Evolutionary conservation across 2,888 invertebrate genomes (phyloP).

Genomic region (Sphaerophoria taeniata): DNA sequence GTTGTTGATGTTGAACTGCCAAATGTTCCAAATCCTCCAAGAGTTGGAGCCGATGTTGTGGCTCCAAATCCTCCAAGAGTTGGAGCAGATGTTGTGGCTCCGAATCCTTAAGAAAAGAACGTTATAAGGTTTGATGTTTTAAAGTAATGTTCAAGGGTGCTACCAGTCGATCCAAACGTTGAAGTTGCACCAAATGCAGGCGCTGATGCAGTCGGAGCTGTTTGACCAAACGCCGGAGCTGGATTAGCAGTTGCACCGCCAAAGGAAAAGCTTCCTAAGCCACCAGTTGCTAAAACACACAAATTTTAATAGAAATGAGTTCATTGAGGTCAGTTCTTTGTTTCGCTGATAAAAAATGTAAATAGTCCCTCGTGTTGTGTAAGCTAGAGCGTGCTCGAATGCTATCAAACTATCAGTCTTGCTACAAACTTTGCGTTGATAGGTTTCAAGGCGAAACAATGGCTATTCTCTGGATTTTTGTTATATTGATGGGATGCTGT

Average conservation of each 20-base stretch:
- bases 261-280: conserved; percentile 83
- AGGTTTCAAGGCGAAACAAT: conserved; percentile 24
- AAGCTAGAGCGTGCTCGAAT: background rate
- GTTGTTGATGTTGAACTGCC: conserved; percentile 76
- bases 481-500: conserved; percentile 53
- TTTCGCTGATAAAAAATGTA: conserved; percentile 51
- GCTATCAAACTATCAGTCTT: conserved; percentile 30
- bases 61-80: conserved; percentile 77
- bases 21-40: conserved; percentile 79
- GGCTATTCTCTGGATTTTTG: conserved; percentile 54
- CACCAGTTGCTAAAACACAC: conserved; percentile 77
- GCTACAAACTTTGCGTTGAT: conserved; percentile 14
- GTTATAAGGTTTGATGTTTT: background rate
- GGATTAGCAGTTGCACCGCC: conserved; percentile 77
- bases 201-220: conserved; percentile 77
- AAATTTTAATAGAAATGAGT: conserved; percentile 20
- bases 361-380: background rate
- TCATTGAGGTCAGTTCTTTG: conserved; percentile 43
- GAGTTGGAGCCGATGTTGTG: conserved; percentile 76
- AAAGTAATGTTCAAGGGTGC: background rate
- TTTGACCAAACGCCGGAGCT: conserved; percentile 76
- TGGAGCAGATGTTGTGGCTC: conserved; percentile 77
- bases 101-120: conserved; percentile 75
- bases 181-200: conserved; percentile 76
- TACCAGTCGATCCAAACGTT: conserved; percentile 72